phyloP scores from a whole-genome alignment of 2,888 invertebrate species.

The Erebia aethiops region DNA sequence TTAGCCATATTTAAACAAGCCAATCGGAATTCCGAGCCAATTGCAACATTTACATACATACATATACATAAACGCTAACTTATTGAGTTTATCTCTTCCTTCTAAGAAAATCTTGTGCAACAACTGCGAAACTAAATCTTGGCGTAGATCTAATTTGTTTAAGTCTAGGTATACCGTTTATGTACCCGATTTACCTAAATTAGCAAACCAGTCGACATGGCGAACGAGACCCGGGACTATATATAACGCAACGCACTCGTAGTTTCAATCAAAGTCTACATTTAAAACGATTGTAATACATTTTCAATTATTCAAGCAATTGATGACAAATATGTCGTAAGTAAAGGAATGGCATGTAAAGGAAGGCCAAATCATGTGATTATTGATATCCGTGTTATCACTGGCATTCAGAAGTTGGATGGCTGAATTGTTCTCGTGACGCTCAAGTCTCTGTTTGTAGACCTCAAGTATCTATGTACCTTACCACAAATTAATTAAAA shows the following conservation, averaged over 20 bases:
- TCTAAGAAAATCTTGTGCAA: constrained; percentile 22
- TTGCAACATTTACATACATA: constrained; percentile 27
- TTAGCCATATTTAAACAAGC: constrained; percentile 17
- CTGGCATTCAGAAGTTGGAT: no score
- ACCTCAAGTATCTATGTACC: no score
- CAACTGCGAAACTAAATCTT: constrained; percentile 2
- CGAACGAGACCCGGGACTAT: neutral
- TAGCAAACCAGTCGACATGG: constrained; percentile 4
- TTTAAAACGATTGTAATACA: neutral
- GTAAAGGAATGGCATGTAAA: no score
- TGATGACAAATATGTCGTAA: neutral
- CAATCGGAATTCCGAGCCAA: constrained; percentile 22
- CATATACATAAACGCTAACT: constrained; percentile 6
- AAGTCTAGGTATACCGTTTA: constrained; percentile 2
- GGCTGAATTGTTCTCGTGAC: no score
- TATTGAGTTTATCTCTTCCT: constrained; percentile 24
- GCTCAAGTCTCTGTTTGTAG: no score
- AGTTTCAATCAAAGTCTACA: no score
- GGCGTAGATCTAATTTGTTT: constrained; percentile 16
- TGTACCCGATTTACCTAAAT: constrained; percentile 9
- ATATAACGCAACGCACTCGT: neutral
- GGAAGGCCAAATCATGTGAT: no score
- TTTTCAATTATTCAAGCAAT: no score
- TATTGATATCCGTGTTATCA: no score
- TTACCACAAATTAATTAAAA: no score